Evolutionary conservation across 1,140 invertebrate species (phyloP).

Genomic region (Meloidogyne chitwoodi): DNA sequence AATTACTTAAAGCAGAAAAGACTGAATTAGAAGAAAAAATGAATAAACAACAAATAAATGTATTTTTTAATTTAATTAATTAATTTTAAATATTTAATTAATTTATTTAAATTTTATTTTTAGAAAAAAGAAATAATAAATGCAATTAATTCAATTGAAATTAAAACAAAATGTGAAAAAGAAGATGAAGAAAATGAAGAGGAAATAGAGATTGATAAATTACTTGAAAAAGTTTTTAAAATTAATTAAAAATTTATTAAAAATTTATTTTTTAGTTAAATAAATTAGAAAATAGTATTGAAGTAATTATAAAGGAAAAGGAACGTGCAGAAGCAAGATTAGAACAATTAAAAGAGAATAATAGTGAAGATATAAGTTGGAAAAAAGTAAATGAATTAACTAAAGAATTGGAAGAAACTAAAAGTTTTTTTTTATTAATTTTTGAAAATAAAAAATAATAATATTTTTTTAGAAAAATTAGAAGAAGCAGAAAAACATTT

Average conservation of each 20-base stretch:
- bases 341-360: constrained; percentile 24
- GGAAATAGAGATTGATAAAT: constrained; percentile 11
- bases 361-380: background rate
- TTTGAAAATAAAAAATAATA: constrained; percentile 17
- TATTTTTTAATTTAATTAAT: background rate
- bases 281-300: constrained; percentile 22
- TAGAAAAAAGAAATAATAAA: background rate
- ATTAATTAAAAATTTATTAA: background rate
- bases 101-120: constrained; percentile 18
- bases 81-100: constrained; percentile 13
- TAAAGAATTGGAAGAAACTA: constrained; percentile 28
- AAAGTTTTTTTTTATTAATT: constrained; percentile 29
- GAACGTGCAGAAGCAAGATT: constrained; percentile 25
- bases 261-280: constrained; percentile 17
- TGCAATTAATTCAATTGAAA: background rate
- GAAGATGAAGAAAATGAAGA: constrained; percentile 4
- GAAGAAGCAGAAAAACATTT: background rate
- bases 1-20: constrained; percentile 39
- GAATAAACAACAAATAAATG: background rate
- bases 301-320: constrained; percentile 32
- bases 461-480: constrained; percentile 18
- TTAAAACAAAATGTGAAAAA: background rate
- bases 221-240: constrained; percentile 2
- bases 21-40: constrained; percentile 44
- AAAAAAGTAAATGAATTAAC: constrained; percentile 20